These are phyloP conservation scores for Lumbricus terrestris DNA, from an alignment of 2,888 invertebrate species.

Conservation along the genomic window DNA sequence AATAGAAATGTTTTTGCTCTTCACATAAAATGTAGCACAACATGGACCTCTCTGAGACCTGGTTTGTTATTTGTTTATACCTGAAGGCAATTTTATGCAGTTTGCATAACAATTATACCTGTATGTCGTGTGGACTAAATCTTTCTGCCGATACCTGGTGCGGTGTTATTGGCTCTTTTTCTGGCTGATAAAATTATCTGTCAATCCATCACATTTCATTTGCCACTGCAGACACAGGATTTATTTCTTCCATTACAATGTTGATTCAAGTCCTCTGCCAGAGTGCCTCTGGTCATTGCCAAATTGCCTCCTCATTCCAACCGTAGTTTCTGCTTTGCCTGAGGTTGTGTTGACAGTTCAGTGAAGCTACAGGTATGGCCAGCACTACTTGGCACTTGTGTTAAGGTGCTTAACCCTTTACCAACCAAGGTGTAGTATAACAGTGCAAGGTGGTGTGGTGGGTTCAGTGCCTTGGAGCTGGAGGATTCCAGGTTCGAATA, in stretches of 20 bases:
- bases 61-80: background rate
- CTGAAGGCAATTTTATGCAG: background rate
- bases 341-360: background rate
- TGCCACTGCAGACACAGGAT: background rate
- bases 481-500: no score
- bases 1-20: background rate
- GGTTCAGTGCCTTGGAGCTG: no score
- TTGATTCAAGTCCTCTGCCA: background rate
- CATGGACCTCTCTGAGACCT: background rate
- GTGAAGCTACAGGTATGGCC: background rate
- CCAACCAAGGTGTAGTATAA: no score
- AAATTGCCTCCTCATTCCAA: background rate
- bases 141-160: no score
- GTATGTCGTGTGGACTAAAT: no score
- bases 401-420: no score
- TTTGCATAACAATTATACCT: background rate
- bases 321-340: background rate
- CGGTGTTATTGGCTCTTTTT: background rate
- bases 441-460: no score
- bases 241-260: background rate
- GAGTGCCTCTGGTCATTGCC: no score
- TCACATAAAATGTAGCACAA: background rate
- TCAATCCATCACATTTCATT: constrained; percentile 3
- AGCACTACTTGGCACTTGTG: no score
- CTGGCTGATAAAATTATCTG: constrained; percentile 3